Percentiles rank a stretch among this genome's conserved stretches.
Conservation (phyloP, 2,888 invertebrate genomes). For the Lasioglossum marginatum region DNA sequence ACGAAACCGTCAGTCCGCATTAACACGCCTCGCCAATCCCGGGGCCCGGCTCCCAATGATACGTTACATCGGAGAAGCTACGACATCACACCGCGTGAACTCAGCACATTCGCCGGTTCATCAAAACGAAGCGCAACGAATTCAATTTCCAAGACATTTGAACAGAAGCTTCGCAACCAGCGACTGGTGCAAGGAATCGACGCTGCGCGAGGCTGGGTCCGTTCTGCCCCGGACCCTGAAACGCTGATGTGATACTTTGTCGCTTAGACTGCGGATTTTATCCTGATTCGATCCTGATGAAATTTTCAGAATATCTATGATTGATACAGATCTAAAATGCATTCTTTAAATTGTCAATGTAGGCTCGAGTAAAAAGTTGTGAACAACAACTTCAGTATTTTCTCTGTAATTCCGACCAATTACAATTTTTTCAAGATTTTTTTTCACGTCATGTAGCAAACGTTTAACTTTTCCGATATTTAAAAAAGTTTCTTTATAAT, state of each 20-base stretch:
- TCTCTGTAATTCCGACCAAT: no score
- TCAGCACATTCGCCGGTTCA: slow-evolving; percentile 11
- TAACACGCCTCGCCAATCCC: background rate
- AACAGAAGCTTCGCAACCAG: background rate
- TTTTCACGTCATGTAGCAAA: no score
- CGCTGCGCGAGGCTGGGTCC: background rate
- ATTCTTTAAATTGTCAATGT: no score
- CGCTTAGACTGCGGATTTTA: background rate
- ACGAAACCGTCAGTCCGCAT: slow-evolving; percentile 16
- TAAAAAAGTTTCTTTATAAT: no score
- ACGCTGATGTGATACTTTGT: background rate
- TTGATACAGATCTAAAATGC: no score
- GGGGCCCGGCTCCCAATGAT: background rate
- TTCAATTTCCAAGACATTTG: background rate
- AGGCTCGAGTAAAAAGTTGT: no score
- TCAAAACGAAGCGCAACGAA: slow-evolving; percentile 19
- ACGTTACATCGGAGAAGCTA: slow-evolving; percentile 11
- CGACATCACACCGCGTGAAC: slow-evolving; percentile 25
- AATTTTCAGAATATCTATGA: no score
- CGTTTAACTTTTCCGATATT: no score
- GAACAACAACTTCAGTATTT: no score
- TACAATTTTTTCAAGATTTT: no score
- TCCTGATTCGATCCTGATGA: background rate
- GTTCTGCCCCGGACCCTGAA: background rate
- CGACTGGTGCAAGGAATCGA: no score